Evolutionary conservation across 2,113 vertebrate genomes (phyloP).

Genomic region (Otocyon megalotis): DNA sequence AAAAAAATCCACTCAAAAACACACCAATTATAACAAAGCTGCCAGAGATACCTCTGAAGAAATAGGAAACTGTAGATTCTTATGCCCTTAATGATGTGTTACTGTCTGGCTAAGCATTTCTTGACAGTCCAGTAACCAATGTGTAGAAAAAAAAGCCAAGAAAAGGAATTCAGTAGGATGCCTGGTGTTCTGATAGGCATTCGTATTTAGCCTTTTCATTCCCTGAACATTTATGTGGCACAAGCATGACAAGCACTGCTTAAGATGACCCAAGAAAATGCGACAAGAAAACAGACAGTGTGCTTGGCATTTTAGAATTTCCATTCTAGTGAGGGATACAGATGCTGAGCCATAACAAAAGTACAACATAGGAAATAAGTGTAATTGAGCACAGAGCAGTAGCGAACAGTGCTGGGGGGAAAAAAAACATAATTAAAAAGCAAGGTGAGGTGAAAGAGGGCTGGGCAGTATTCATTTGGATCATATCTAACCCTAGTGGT

Average conservation of each 20-base stretch:
- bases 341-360: neutral
- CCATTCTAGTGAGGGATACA: neutral
- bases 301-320: neutral
- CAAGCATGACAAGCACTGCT: no score
- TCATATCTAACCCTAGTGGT: neutral
- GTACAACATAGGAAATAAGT: neutral
- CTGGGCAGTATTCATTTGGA: no score
- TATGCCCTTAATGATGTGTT: neutral
- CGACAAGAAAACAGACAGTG: neutral
- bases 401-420: neutral
- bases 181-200: neutral
- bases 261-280: neutral
- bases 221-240: neutral
- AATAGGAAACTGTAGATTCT: neutral
- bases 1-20: neutral
- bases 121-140: neutral
- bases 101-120: neutral
- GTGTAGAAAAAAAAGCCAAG: neutral
- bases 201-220: neutral
- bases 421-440: neutral
- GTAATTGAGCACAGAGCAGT: neutral
- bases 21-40: neutral
- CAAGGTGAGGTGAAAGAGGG: neutral
- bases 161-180: neutral
- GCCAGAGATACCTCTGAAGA: neutral